Evolutionary conservation across 2,888 invertebrate species (phyloP), one percentile per base, ranked within the genome.

Genomic region (Limulus polyphemus): DNA sequence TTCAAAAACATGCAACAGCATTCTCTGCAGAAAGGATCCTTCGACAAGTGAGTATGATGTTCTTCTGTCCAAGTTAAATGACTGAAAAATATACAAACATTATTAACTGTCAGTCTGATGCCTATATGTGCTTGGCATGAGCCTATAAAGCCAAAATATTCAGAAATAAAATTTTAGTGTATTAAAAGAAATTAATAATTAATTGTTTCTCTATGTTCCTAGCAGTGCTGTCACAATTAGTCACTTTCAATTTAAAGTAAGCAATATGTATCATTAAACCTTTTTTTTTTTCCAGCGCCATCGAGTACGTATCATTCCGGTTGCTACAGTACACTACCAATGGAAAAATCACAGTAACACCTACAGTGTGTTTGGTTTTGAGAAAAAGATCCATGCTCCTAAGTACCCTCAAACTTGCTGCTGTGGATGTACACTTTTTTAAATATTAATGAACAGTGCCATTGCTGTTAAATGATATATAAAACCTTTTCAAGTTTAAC

Each of bases 11-110:
- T 68, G 68, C 71, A 3, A 67, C 72, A 54, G 73, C 73, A n/a
- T 79, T 76, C 64, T 71, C 74, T 1, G 74, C 73, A 49, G 77
- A 79, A 62, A 72, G 76, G 57, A 74, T 79, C n/a, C 71, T 80
- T 12, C 75, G 77, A 69, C 80, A 80, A 77, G 80, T 80, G 32
- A 32, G 32, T 32, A 32, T 32, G 32, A 32, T 32, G 32, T 32
- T n/a, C 32, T 32, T 32, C 32, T 32, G 32, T 32, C 32, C 32
- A 32, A 32, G 7, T 3, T 32, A 32, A 32, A 32, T 32, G 32
- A 32, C 7, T 32, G 32, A 32, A 1, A 32, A 32, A 32, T 32
- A 7, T 7, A 32, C 1, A 32, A 32, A 7, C 7, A 32, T 32
- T 32, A 32, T 32, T 32, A 32, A 32, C 7, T 32, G 32, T 32